Evolutionary conservation across 2,888 invertebrate species (phyloP).

Genomic region (Lithophane leautieri): DNA sequence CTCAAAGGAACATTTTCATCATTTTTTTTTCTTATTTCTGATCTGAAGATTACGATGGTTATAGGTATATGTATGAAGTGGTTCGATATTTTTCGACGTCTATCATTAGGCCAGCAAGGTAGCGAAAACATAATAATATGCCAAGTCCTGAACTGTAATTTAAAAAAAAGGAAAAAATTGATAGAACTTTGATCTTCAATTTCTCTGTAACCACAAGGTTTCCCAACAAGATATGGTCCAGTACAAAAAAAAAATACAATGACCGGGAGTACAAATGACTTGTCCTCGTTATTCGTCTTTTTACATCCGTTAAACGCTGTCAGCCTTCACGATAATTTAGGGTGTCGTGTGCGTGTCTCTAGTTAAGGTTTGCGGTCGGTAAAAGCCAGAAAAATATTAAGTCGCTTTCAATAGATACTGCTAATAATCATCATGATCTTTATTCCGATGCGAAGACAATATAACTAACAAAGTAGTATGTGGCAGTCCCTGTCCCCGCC

Average conservation of each 20-base stretch:
- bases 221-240: background rate
- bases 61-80: background rate
- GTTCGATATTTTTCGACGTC: background rate
- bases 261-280: background rate
- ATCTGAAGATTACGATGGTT: background rate
- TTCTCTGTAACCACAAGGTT: background rate
- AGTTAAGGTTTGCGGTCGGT: background rate
- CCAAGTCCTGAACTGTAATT: background rate
- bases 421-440: background rate
- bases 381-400: background rate
- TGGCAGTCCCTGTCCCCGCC: constrained; percentile 87
- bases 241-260: background rate
- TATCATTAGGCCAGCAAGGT: background rate
- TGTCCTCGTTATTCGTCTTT: background rate
- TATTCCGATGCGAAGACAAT: background rate
- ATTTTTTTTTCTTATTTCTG: background rate
- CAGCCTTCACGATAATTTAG: background rate
- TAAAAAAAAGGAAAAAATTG: accelerated
- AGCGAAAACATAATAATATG: background rate
- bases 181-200: background rate
- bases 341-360: background rate
- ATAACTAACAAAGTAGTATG: background rate
- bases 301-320: background rate
- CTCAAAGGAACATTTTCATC: background rate
- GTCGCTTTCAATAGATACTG: background rate